A percentile compares a stretch with the other conserved stretches of the same genome.
Evolutionary conservation across 1,140 invertebrate genomes (phyloP).

Genomic region (Limonius californicus): DNA sequence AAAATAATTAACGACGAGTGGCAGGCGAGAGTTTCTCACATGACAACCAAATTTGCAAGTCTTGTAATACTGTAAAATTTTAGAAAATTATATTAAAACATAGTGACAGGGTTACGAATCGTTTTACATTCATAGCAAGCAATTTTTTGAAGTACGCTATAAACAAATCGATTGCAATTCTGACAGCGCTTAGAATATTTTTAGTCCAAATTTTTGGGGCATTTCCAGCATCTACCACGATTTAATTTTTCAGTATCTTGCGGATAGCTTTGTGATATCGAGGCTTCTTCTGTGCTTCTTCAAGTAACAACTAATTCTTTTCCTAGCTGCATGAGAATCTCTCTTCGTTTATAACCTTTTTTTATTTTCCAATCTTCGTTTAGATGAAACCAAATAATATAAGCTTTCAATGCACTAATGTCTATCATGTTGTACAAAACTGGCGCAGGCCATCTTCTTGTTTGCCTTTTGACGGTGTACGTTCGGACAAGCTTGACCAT

Average conservation of each 20-base stretch:
- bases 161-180: too few relatives aligned
- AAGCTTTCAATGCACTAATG: constrained; percentile 33
- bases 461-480: constrained; percentile 44
- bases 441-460: constrained; percentile 51
- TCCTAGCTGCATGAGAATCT: constrained; percentile 6
- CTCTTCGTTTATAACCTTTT: constrained; percentile 4
- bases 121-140: too few relatives aligned
- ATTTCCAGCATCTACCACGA: constrained; percentile 16
- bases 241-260: neutral
- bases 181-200: constrained; percentile 14
- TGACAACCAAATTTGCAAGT: too few relatives aligned
- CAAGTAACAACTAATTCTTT: constrained; percentile 7
- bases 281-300: neutral
- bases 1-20: too few relatives aligned
- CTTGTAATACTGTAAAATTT: too few relatives aligned
- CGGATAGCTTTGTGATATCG: neutral
- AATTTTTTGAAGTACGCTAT: too few relatives aligned
- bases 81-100: too few relatives aligned
- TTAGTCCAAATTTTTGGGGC: constrained; percentile 12
- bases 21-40: too few relatives aligned
- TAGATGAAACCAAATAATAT: constrained; percentile 24
- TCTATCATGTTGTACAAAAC: constrained; percentile 52
- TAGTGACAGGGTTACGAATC: too few relatives aligned
- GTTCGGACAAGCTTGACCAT: constrained; percentile 38
- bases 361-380: constrained; percentile 10